Percentiles rank a stretch among this genome's conserved stretches.
Evolutionary conservation across 2,797 vertebrate species (phyloP).

Genomic region (Anniella stebbinsi): DNA sequence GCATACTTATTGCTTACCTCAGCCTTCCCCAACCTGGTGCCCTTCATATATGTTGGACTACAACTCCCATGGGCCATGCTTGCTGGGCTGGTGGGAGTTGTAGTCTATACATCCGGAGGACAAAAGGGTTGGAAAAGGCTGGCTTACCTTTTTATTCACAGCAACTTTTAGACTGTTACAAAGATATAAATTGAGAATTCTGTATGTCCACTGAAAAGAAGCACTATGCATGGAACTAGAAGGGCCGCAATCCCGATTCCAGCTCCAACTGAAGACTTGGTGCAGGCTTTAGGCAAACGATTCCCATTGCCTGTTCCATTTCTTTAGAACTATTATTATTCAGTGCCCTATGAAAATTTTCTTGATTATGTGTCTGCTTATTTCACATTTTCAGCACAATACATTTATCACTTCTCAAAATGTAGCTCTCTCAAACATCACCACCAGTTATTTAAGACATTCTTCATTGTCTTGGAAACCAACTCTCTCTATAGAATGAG

Average conservation of each 20-base stretch:
- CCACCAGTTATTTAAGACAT: background rate
- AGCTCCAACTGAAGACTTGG: background rate
- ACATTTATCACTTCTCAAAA: background rate
- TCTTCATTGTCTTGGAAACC: background rate
- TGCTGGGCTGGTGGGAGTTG: background rate
- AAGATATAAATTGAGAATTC: background rate
- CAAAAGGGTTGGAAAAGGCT: background rate
- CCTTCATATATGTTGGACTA: background rate
- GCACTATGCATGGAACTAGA: background rate
- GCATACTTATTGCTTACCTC: background rate
- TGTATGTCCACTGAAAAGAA: background rate
- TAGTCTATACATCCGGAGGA: background rate
- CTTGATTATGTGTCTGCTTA: background rate
- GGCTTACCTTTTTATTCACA: background rate
- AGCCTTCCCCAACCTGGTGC: background rate
- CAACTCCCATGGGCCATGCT: background rate
- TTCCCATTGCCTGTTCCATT: background rate
- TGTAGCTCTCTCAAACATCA: background rate
- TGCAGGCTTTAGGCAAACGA: background rate
- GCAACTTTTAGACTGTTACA: background rate
- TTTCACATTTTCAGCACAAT: background rate
- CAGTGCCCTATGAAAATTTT: background rate
- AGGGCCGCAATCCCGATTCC: background rate
- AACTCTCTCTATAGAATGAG: background rate
- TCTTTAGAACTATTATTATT: background rate